Percentiles rank a stretch among this genome's conserved stretches.
Conservation (phyloP, 2,113 vertebrate species). For the Seriola aureovittata region DNA sequence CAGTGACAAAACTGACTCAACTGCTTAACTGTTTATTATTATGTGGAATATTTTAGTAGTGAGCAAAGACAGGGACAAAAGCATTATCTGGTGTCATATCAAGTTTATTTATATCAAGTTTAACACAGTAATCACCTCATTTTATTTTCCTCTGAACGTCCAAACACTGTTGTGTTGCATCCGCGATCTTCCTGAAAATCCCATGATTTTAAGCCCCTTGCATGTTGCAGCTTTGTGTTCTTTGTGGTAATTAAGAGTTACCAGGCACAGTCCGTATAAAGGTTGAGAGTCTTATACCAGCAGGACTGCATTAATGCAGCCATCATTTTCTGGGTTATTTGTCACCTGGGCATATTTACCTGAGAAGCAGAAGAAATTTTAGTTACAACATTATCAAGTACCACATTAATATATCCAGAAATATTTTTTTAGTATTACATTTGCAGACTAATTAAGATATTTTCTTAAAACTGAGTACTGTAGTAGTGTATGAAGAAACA, state of each 20-base stretch:
- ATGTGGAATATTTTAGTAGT: not conserved
- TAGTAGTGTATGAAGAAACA: too few species aligned
- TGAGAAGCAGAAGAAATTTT: slow-evolving; percentile 67
- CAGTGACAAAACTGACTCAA: too few species aligned
- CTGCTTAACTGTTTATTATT: not conserved
- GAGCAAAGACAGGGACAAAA: not conserved
- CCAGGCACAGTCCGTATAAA: slow-evolving; percentile 57
- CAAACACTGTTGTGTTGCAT: slow-evolving; percentile 9
- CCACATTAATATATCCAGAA: not conserved
- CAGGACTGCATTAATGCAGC: slow-evolving; percentile 96
- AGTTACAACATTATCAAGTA: not conserved
- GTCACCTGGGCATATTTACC: slow-evolving; percentile 99
- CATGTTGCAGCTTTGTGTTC: not conserved
- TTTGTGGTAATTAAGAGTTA: slow-evolving; percentile 21
- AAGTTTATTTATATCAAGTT: slow-evolving; percentile 67
- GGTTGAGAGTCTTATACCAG: slow-evolving; percentile 86
- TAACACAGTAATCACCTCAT: slow-evolving; percentile 1
- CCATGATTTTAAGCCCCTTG: not conserved
- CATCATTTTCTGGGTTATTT: slow-evolving; percentile 99
- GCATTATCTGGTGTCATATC: not conserved
- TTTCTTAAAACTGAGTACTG: too few species aligned
- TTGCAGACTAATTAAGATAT: too few species aligned
- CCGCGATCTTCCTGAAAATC: not conserved
- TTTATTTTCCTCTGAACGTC: slow-evolving; percentile 20
- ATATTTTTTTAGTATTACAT: too few species aligned